Percentiles rank a stretch among this genome's conserved stretches.
phyloP scores from a whole-genome alignment of 2,888 invertebrate genomes.

The Ornithoptera alexandrae region DNA sequence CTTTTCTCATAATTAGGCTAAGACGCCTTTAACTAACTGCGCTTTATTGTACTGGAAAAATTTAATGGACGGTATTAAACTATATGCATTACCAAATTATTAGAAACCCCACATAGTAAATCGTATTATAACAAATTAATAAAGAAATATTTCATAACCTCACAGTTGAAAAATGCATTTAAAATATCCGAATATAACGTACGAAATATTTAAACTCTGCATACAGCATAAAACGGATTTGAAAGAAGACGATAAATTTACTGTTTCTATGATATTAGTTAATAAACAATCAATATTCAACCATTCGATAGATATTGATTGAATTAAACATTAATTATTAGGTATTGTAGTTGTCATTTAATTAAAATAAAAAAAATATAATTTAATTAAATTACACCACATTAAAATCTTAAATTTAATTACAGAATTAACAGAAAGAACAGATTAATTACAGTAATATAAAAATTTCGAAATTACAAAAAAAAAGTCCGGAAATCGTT shows the following conservation, averaged over 20 bases:
- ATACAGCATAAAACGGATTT: constrained; percentile 37
- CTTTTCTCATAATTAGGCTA: too few species aligned
- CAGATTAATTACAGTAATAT: not conserved
- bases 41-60: not conserved
- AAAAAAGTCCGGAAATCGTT: not conserved
- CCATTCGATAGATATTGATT: not conserved
- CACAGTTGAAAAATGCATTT: not conserved
- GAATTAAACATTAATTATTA: not conserved
- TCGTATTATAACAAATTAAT: not conserved
- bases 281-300: constrained; percentile 38
- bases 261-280: constrained; percentile 55
- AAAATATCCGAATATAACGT: not conserved
- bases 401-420: not conserved
- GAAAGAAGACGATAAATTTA: constrained; percentile 44
- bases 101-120: not conserved
- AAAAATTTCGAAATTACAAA: not conserved
- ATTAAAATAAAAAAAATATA: too few species aligned
- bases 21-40: too few species aligned
- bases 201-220: not conserved
- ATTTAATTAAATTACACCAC: too few species aligned
- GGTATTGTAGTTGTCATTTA: not conserved
- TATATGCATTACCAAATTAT: not conserved
- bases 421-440: too few species aligned
- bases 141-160: too few species aligned
- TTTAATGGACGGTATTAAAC: not conserved